Percentiles rank a stretch among this genome's conserved stretches.
Evolutionary conservation across 2,113 vertebrate species (phyloP).

Genomic region (Cyprinodon variegatus): DNA sequence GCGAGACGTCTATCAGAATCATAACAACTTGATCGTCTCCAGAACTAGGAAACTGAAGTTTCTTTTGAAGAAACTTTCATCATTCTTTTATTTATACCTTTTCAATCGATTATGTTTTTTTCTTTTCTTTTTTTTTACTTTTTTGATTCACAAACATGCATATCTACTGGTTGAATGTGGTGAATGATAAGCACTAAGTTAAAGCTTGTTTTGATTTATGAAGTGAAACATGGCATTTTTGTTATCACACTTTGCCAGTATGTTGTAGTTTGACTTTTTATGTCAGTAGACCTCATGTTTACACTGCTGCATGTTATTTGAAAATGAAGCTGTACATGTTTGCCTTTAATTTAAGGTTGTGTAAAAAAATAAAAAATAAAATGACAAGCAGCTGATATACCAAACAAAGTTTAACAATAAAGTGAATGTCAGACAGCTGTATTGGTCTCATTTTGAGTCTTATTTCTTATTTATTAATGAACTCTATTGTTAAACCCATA

Average conservation of each 20-base stretch:
- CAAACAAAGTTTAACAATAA: constrained; percentile 81
- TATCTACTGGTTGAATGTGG: constrained; percentile 19
- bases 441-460: background rate
- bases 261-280: constrained; percentile 55
- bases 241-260: constrained; percentile 39
- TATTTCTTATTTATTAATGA: background rate
- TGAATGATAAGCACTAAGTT: constrained; percentile 22
- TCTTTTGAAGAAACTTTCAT: background rate
- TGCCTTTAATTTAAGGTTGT: constrained; percentile 69
- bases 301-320: constrained; percentile 73
- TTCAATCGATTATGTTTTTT: constrained; percentile 51
- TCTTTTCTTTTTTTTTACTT: constrained; percentile 50
- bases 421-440: constrained; percentile 67
- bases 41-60: constrained; percentile 11
- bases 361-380: constrained; percentile 36
- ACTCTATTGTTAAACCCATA: background rate
- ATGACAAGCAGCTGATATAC: constrained; percentile 71
- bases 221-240: constrained; percentile 27
- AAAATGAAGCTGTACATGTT: constrained; percentile 69
- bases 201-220: constrained; percentile 28
- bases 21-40: background rate
- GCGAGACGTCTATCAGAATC: constrained; percentile 5
- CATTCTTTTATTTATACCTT: constrained; percentile 60
- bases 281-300: constrained; percentile 62
- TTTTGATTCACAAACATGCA: constrained; percentile 16